Conservation (phyloP, 2,797 vertebrate genomes). For the Melanogrammus aeglefinus region DNA sequence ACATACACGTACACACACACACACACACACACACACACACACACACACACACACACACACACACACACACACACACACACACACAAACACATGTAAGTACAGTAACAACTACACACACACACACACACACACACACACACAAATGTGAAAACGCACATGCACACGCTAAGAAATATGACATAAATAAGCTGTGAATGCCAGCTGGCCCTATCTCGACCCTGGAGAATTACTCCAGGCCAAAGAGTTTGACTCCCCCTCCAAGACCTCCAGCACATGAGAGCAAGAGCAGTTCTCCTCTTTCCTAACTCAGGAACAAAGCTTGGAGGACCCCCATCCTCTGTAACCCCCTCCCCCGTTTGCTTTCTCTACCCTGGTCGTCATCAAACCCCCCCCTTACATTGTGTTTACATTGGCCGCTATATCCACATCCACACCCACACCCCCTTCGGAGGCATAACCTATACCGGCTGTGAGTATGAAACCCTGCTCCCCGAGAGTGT, state of each 20-base stretch:
- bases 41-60: constrained; percentile 7
- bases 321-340: background rate
- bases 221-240: background rate
- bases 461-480: background rate
- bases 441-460: constrained; percentile 37
- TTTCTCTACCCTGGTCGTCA: constrained; percentile 7
- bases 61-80: constrained; percentile 4
- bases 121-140: background rate
- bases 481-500: background rate
- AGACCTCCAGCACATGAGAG: background rate
- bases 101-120: constrained; percentile 10
- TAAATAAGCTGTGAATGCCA: constrained; percentile 22
- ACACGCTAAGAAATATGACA: constrained; percentile 10
- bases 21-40: background rate
- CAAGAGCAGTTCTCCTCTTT: background rate
- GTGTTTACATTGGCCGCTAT: constrained; percentile 9
- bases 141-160: background rate
- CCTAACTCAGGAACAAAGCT: background rate
- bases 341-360: background rate
- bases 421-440: background rate
- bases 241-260: constrained; percentile 13
- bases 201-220: constrained; percentile 28
- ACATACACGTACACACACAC: too few relatives aligned
- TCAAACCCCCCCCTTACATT: constrained; percentile 16
- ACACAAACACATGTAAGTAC: background rate